phyloP scores from a whole-genome alignment of 2,113 vertebrate genomes.

The Nothocercus julius region DNA sequence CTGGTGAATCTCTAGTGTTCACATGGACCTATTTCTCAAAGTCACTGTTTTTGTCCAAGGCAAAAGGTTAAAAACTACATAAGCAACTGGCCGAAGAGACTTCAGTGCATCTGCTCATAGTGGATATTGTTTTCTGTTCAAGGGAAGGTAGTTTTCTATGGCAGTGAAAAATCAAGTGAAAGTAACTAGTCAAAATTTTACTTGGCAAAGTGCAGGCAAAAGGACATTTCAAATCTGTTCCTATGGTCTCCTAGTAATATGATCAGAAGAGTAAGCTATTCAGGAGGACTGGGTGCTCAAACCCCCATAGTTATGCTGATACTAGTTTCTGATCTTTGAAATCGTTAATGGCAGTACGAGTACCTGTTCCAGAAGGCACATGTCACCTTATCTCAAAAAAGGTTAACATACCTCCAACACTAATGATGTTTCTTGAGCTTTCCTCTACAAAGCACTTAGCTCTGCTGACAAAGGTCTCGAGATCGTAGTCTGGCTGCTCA shows the following conservation, averaged over 20 bases:
- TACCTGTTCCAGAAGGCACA: too few species aligned
- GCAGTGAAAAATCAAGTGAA: neutral
- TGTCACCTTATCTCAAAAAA: too few species aligned
- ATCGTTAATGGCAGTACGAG: neutral
- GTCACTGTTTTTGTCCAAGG: neutral
- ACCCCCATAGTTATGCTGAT: neutral
- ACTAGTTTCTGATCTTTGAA: neutral
- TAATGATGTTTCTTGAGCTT: conserved; percentile 57
- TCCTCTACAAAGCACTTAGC: conserved; percentile 66
- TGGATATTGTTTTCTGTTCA: neutral
- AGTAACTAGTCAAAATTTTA: neutral
- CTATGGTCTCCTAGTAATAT: neutral
- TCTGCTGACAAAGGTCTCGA: conserved; percentile 77
- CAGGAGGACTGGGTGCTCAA: neutral
- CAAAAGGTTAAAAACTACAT: neutral
- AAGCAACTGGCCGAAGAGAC: neutral
- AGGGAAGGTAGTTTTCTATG: neutral
- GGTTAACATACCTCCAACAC: conserved; percentile 67
- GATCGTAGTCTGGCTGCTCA: conserved; percentile 78
- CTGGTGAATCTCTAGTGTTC: neutral
- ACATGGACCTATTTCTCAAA: neutral
- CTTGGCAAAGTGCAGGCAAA: neutral
- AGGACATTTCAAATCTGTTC: neutral
- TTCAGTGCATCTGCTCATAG: neutral
- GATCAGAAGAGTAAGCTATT: neutral